These are phyloP conservation scores for Neoniphon sammara DNA, from an alignment of 2,797 vertebrate genomes.

Conservation along the genomic window DNA sequence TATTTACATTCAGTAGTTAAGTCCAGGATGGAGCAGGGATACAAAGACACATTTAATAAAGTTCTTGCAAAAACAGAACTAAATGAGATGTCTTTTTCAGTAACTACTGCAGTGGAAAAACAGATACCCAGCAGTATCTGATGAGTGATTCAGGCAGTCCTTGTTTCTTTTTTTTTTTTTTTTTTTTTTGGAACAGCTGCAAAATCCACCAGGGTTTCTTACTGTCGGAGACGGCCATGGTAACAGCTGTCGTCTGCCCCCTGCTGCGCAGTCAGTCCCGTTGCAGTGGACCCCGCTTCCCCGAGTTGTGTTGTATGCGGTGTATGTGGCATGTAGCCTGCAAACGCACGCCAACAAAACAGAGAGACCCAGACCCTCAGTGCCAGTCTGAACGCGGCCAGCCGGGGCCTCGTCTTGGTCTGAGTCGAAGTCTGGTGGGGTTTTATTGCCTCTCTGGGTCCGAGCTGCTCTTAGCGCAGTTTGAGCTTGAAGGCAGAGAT, in stretches of 20 bases:
- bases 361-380: conserved; percentile 44
- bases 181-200: conserved; percentile 45
- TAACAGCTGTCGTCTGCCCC: conserved; percentile 68
- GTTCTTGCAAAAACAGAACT: conserved; percentile 64
- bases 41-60: conserved; percentile 50
- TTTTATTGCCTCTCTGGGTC: conserved; percentile 36
- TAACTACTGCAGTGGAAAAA: conserved; percentile 39
- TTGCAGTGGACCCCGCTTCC: conserved; percentile 60
- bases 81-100: conserved; percentile 49
- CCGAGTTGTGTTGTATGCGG: conserved; percentile 43
- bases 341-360: conserved; percentile 32
- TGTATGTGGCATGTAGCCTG: conserved; percentile 40
- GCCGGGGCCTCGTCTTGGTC: conserved; percentile 53
- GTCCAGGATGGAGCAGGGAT: conserved; percentile 59
- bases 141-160: conserved; percentile 36
- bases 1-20: conserved; percentile 84
- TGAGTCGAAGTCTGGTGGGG: conserved; percentile 35
- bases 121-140: conserved; percentile 31
- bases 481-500: conserved; percentile 92
- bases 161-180: conserved; percentile 18
- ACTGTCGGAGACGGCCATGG: conserved; percentile 35
- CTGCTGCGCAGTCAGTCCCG: conserved; percentile 68
- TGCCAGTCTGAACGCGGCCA: conserved; percentile 29
- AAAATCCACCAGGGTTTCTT: conserved; percentile 30
- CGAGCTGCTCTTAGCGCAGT: conserved; percentile 83